These are phyloP conservation scores for Dipodomys merriami DNA, from an alignment of 2,113 vertebrate species.

Conservation along the genomic window DNA sequence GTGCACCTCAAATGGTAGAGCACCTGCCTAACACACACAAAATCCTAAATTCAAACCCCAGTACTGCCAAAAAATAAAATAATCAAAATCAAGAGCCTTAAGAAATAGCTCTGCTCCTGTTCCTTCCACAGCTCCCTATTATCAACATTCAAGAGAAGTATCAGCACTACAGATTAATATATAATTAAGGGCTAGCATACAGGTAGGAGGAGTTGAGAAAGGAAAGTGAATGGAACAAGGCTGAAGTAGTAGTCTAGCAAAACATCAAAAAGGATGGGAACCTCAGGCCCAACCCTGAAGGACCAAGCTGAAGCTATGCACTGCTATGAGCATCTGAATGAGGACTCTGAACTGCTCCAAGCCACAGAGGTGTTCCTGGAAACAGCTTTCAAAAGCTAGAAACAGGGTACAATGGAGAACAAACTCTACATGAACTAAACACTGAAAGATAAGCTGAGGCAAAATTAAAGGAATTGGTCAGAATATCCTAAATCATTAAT, in stretches of 20 bases:
- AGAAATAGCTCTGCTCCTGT: too few species aligned
- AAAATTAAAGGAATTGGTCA: constrained; percentile 25
- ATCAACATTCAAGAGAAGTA: neutral
- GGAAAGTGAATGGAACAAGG: neutral
- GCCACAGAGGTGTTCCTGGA: neutral
- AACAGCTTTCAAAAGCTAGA: neutral
- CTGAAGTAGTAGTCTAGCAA: neutral
- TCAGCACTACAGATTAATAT: neutral
- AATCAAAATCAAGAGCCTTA: too few species aligned
- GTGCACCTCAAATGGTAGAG: too few species aligned
- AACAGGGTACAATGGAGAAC: neutral
- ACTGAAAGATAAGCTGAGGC: neutral
- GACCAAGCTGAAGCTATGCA: neutral
- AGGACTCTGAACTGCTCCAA: neutral
- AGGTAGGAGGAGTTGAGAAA: neutral
- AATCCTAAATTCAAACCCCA: too few species aligned
- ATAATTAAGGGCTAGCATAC: neutral
- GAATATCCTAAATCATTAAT: neutral
- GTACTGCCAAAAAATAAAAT: too few species aligned
- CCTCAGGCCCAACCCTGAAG: neutral
- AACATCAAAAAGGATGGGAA: neutral
- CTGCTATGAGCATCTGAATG: neutral
- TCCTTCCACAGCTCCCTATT: neutral
- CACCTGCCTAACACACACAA: too few species aligned
- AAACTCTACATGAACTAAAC: neutral